These are phyloP conservation scores for Phyllopteryx taeniolatus DNA, from an alignment of 2,113 vertebrate species.

Conservation along the genomic window DNA sequence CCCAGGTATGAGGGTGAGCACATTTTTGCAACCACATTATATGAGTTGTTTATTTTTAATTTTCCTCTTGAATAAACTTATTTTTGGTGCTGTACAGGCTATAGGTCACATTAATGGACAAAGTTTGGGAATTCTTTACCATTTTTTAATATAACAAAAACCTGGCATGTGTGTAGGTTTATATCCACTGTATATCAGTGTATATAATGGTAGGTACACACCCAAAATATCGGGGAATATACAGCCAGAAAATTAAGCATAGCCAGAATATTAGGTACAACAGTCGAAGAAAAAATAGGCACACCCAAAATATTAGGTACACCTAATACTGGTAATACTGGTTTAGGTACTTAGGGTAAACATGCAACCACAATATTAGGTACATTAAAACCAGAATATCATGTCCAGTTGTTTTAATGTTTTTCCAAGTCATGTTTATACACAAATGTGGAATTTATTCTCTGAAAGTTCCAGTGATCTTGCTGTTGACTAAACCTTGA, in stretches of 20 bases:
- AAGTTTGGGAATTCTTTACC: no score
- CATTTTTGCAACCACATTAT: no score
- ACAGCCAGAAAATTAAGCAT: neutral
- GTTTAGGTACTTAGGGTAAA: neutral
- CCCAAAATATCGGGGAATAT: neutral
- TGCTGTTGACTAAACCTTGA: neutral
- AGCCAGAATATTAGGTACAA: neutral
- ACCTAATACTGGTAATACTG: neutral
- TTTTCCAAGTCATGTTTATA: neutral
- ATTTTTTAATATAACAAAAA: no score
- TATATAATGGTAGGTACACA: neutral
- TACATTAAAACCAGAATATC: neutral
- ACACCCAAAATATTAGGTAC: neutral
- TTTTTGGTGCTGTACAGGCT: no score
- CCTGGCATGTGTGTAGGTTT: no score
- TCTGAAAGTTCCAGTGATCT: neutral
- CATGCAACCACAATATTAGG: neutral
- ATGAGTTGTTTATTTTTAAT: no score
- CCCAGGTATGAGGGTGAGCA: no score
- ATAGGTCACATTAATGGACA: no score
- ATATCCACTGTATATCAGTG: neutral
- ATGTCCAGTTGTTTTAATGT: neutral
- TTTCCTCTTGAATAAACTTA: no score
- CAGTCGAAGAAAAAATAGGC: no score
- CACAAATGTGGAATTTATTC: neutral